phyloP scores from a whole-genome alignment of 2,113 vertebrate genomes.

The Tor tambroides region DNA sequence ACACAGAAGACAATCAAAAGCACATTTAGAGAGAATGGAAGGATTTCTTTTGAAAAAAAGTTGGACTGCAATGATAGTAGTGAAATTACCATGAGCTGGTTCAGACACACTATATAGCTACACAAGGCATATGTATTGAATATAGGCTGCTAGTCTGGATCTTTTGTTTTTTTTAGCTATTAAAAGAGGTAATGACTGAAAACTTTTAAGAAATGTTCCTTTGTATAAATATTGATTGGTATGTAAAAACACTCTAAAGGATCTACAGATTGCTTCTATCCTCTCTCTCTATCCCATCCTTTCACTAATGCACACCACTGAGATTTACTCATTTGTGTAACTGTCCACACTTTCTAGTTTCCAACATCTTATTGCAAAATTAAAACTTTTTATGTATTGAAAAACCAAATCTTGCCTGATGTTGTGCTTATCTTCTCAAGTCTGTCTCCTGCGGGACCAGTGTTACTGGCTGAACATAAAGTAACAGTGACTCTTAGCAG shows the following conservation, averaged over 20 bases:
- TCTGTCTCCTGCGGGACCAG: not conserved
- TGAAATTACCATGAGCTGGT: not conserved
- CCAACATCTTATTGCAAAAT: not conserved
- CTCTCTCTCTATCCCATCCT: not conserved
- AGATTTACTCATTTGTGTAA: not conserved
- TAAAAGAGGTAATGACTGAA: not conserved
- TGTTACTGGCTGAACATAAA: not conserved
- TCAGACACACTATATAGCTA: not conserved
- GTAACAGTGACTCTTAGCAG: not conserved
- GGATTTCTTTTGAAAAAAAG: not conserved
- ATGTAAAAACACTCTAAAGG: not conserved
- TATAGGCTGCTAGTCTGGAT: slow-evolving; percentile 18
- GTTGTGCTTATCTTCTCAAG: slow-evolving; percentile 12
- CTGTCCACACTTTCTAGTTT: slow-evolving; percentile 1
- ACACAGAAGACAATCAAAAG: not conserved
- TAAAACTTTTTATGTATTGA: not conserved
- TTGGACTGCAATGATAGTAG: not conserved
- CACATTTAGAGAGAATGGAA: not conserved
- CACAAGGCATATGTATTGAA: slow-evolving; percentile 4
- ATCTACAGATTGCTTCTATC: slow-evolving; percentile 13
- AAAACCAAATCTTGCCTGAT: not conserved
- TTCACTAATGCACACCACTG: not conserved
- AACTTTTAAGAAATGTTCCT: not conserved
- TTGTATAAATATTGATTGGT: slow-evolving; percentile 22
- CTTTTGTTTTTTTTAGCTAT: not conserved